Evolutionary conservation across 1,140 invertebrate genomes (phyloP).

Genomic region (Platyscapa corneri): DNA sequence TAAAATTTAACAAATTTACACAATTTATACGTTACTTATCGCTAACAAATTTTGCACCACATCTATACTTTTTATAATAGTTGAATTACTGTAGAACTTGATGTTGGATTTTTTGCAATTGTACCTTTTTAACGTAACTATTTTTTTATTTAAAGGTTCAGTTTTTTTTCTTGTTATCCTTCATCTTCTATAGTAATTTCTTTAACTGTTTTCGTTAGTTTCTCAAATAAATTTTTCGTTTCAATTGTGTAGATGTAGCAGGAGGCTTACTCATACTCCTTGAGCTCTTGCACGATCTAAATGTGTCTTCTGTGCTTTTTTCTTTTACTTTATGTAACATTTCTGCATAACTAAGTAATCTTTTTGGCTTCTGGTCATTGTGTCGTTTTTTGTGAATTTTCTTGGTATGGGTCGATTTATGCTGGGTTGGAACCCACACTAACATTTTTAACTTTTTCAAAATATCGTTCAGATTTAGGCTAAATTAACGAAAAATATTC

Average conservation of each 20-base stretch:
- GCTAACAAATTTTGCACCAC: neutral
- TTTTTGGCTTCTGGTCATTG: neutral
- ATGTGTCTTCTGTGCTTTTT: neutral
- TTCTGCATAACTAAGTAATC: slow-evolving; percentile 33
- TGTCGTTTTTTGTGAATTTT: too few species aligned
- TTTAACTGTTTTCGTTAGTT: slow-evolving; percentile 7
- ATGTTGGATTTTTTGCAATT: neutral
- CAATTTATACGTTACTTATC: neutral
- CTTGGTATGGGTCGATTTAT: neutral
- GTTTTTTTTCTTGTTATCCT: neutral
- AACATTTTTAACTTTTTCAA: neutral
- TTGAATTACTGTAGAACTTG: neutral
- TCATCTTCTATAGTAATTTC: neutral
- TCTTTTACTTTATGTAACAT: neutral
- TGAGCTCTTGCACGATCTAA: too few species aligned
- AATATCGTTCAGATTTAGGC: neutral
- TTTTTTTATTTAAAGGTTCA: neutral
- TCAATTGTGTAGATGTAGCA: neutral
- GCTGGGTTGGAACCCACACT: neutral
- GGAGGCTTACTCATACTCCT: neutral
- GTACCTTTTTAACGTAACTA: neutral
- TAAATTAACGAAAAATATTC: neutral
- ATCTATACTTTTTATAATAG: neutral
- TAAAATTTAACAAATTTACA: neutral
- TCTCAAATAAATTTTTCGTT: neutral